Evolutionary conservation across 2,888 invertebrate species (phyloP), one percentile per base, ranked within the genome.

Genomic region (Melangyna quadrimaculata): DNA sequence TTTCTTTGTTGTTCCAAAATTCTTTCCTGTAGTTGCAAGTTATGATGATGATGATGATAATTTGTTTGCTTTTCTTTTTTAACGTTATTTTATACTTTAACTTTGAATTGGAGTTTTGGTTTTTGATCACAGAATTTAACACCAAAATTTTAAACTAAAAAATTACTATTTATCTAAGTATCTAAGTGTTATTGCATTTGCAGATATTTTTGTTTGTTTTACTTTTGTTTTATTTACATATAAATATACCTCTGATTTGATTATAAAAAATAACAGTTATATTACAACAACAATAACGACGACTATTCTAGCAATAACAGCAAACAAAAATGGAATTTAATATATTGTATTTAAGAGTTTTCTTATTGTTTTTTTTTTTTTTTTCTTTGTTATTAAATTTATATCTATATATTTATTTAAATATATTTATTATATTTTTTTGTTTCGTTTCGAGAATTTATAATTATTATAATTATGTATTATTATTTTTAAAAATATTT

Each of bases 181-280:
- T 63, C 63, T 65, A 77, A 51, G 51, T 74, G 57, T 86, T 86
- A 81, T 81, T 86, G 81, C 77, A 40, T 77, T 73, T 73, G 78
- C 61, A 84, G 75, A 74, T 57, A 72, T 72, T 45, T 71, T 45
- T 48, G 48, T 48, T 65, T 67, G 40, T 3, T 32, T 65, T 22
- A 40, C 19, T 73, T 35, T n/a, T 29, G n/a, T 43, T 32, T 19
- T 80, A 82, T 87, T 87, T 87, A 87, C 87, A 87, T 78, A 82
- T 87, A 82, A 87, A 82, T 86, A 86, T 86, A 86, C 77, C 71
- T 86, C 78, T 87, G 81, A 51, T 65, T 65, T 78, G 74, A 74
- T 82, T 82, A 87, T 82, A 87, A 87, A 86, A 87, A 82, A 87
- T 87, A 87, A 87, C 87, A 82, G 77, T 81, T 87, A 78, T 78